Evolutionary conservation across 1,140 invertebrate genomes (phyloP).

Genomic region (Lethrus apterus): DNA sequence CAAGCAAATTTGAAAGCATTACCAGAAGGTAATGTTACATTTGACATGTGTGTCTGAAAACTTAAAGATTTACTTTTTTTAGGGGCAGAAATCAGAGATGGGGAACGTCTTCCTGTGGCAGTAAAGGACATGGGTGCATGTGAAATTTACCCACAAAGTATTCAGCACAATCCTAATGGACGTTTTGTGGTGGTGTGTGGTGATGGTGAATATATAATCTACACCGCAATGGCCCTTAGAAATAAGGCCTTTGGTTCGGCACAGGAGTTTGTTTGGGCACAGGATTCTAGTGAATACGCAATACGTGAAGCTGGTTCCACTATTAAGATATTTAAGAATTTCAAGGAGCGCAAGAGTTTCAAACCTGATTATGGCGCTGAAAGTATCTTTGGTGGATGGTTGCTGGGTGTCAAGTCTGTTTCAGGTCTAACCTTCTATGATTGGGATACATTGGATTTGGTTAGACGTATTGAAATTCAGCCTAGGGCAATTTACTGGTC

Average conservation of each 20-base stretch:
- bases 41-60: no score
- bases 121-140: slow-evolving; percentile 99
- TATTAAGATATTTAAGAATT: slow-evolving; percentile 96
- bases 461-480: slow-evolving; percentile 93
- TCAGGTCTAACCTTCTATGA: slow-evolving; percentile 93
- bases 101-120: slow-evolving; percentile 83
- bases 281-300: slow-evolving; percentile 92
- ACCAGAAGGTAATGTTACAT: slow-evolving; percentile 62
- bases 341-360: slow-evolving; percentile 93
- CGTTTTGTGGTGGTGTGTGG: slow-evolving; percentile 98
- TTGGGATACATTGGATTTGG: slow-evolving; percentile 89
- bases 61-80: slow-evolving; percentile 24
- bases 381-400: slow-evolving; percentile 93
- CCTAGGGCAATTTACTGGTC: slow-evolving; percentile 95
- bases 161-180: slow-evolving; percentile 98
- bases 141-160: slow-evolving; percentile 98
- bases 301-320: slow-evolving; percentile 83
- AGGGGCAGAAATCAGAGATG: slow-evolving; percentile 79
- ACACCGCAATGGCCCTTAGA: slow-evolving; percentile 96
- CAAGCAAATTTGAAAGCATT: slow-evolving; percentile 92
- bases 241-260: slow-evolving; percentile 98
- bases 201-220: slow-evolving; percentile 99
- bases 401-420: slow-evolving; percentile 90
- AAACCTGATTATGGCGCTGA: slow-evolving; percentile 95
- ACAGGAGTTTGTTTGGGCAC: slow-evolving; percentile 98